phyloP scores from a whole-genome alignment of 1,140 invertebrate genomes.

The Epicauta chinensis region DNA sequence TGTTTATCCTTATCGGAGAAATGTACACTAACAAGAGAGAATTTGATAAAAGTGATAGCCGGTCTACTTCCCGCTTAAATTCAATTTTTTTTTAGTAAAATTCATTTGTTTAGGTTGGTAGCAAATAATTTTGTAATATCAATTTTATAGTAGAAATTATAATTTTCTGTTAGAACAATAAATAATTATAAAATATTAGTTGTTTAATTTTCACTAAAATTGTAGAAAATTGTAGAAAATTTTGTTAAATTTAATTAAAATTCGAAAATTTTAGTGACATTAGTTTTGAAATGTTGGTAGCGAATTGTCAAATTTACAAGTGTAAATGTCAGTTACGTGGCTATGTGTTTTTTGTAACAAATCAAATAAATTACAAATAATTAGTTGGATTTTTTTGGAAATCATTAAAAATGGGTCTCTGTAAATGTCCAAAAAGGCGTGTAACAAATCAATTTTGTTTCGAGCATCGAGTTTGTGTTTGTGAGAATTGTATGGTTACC shows the following conservation, averaged over 20 bases:
- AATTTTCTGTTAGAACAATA: no score
- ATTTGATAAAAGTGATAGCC: slow-evolving; percentile 53
- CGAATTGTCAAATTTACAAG: slow-evolving; percentile 3
- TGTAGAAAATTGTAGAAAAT: no score
- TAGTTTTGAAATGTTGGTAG: slow-evolving; percentile 3
- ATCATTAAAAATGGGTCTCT: slow-evolving; percentile 76
- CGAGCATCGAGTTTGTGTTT: slow-evolving; percentile 97
- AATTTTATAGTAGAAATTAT: no score
- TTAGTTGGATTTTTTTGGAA: not conserved
- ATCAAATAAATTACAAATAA: not conserved
- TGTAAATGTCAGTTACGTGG: slow-evolving; percentile 20
- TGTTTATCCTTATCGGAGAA: slow-evolving; percentile 54
- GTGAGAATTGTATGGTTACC: slow-evolving; percentile 94
- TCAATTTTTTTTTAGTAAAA: not conserved
- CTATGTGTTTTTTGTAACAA: slow-evolving; percentile 14
- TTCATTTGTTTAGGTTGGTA: not conserved
- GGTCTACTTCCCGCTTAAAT: slow-evolving; percentile 48
- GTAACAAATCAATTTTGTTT: slow-evolving; percentile 99
- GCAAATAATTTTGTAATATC: not conserved
- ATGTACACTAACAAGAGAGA: slow-evolving; percentile 60
- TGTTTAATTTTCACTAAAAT: no score
- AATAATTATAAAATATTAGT: no score
- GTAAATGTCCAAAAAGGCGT: slow-evolving; percentile 93
- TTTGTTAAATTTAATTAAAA: no score
- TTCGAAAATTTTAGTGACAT: slow-evolving; percentile 1